A percentile compares a stretch with the other conserved stretches of the same genome.
Evolutionary conservation across 2,888 invertebrate genomes (phyloP).

Genomic region (Tetragonula carbonaria): DNA sequence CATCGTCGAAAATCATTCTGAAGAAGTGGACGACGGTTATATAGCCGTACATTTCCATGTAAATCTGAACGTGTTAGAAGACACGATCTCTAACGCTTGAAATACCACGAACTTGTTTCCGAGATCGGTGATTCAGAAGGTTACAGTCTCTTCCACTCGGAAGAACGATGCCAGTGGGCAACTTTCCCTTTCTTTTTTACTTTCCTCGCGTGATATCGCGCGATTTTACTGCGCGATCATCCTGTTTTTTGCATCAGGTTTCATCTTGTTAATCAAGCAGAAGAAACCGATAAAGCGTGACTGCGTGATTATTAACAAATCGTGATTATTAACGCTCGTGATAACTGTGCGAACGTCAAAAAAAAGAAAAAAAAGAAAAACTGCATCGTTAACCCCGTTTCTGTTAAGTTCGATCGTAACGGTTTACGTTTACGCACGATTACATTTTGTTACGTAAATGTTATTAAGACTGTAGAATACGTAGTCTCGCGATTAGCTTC

Average conservation of each 20-base stretch:
- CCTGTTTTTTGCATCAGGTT: background rate
- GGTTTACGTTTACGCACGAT: background rate
- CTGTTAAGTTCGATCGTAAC: constrained; percentile 6
- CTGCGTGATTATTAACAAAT: background rate
- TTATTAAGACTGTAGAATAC: constrained; percentile 29
- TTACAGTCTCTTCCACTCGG: constrained; percentile 59
- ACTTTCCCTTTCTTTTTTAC: constrained; percentile 64
- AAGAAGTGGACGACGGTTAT: background rate
- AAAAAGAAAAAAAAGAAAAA: too few relatives aligned
- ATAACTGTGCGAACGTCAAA: background rate
- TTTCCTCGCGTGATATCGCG: constrained; percentile 40
- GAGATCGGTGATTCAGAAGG: constrained; percentile 53
- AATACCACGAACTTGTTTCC: constrained; percentile 57
- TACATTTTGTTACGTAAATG: constrained; percentile 27
- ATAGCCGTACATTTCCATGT: background rate
- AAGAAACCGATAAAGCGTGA: background rate
- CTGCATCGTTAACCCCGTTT: background rate
- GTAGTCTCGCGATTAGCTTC: constrained; percentile 27
- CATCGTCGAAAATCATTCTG: background rate
- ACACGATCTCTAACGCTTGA: constrained; percentile 33
- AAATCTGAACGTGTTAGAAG: background rate
- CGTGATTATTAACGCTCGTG: background rate
- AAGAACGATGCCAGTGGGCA: constrained; percentile 49
- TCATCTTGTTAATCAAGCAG: constrained; percentile 27
- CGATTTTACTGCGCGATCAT: constrained; percentile 25